phyloP scores from a whole-genome alignment of 2,888 invertebrate species.

The Erebia palarica region DNA sequence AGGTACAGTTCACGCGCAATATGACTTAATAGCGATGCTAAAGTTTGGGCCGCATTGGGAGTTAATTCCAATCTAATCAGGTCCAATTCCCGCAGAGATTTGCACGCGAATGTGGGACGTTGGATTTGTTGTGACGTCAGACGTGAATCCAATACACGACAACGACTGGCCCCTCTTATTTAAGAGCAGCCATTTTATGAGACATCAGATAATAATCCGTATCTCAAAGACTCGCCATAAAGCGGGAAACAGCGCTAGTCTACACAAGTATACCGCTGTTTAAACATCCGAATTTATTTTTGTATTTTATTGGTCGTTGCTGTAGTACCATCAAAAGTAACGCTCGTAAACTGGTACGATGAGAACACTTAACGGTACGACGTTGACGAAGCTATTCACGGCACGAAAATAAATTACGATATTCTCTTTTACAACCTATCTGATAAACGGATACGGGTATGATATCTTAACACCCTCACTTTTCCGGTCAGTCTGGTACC shows the following conservation, averaged over 20 bases:
- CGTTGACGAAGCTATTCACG: not conserved
- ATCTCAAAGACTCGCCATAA: not conserved
- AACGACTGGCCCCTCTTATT: not conserved
- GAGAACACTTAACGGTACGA: not conserved
- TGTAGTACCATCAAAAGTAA: slow-evolving; percentile 33
- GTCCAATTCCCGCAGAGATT: too few species aligned
- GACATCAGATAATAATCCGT: not conserved
- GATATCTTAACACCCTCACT: not conserved
- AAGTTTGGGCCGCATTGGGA: too few species aligned
- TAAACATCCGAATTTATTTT: slow-evolving; percentile 22
- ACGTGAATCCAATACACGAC: not conserved
- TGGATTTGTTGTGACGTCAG: too few species aligned
- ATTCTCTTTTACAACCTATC: not conserved
- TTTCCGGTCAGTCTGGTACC: not conserved
- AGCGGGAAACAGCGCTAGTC: not conserved
- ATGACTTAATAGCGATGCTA: too few species aligned
- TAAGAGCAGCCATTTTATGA: not conserved
- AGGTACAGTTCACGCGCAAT: too few species aligned
- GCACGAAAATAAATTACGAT: not conserved
- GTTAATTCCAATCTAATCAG: too few species aligned
- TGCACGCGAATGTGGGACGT: too few species aligned
- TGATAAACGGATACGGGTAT: not conserved
- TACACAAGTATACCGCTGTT: not conserved
- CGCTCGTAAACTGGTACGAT: slow-evolving; percentile 9
- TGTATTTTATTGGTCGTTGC: slow-evolving; percentile 30